Evolutionary conservation across 2,797 vertebrate genomes (phyloP).

Genomic region (Scolopax bukidnonensis): DNA sequence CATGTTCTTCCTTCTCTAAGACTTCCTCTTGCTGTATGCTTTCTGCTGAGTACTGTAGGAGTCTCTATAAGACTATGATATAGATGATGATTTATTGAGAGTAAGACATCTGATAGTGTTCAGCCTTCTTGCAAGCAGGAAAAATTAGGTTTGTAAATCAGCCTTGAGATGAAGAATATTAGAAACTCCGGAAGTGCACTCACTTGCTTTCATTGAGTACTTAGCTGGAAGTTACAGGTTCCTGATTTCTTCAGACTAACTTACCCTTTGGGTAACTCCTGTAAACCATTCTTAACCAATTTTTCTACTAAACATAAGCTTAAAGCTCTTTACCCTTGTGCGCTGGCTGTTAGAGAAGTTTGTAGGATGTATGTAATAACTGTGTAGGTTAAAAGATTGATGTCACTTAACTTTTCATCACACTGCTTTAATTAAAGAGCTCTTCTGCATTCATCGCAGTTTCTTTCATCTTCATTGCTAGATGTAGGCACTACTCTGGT

Average conservation of each 20-base stretch:
- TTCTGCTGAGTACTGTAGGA: background rate
- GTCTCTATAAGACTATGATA: background rate
- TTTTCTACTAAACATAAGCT: background rate
- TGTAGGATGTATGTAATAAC: background rate
- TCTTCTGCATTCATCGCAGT: background rate
- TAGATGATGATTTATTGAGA: background rate
- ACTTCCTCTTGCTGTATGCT: background rate
- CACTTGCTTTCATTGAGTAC: background rate
- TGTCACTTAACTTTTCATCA: background rate
- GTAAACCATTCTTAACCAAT: background rate
- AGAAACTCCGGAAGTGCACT: background rate
- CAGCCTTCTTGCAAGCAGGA: background rate
- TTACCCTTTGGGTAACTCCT: background rate
- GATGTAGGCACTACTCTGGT: background rate
- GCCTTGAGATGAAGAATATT: background rate
- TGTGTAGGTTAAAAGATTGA: background rate
- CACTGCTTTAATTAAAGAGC: background rate
- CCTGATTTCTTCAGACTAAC: background rate
- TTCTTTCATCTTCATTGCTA: background rate
- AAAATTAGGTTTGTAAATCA: background rate
- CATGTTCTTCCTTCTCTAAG: background rate
- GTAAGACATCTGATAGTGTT: background rate
- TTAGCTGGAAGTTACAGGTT: background rate
- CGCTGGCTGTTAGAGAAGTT: background rate
- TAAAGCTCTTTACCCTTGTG: background rate